Evolutionary conservation across 2,113 vertebrate species (phyloP), one percentile per base, ranked within the genome.

Genomic region (Acanthisitta chloris): DNA sequence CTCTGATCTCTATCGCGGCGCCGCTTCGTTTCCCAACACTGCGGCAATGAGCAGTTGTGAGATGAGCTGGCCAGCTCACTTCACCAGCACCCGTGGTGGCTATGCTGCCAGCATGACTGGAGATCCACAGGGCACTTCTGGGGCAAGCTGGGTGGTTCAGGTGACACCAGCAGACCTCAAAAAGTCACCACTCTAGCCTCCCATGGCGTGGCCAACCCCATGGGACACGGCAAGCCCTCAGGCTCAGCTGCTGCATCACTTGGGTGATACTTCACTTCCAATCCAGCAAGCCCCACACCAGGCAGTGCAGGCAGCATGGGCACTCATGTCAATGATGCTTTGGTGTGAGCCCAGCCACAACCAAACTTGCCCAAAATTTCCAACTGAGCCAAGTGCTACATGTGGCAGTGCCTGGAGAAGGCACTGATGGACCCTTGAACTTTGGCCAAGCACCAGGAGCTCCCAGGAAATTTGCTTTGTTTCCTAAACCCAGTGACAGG

Each of bases 21-120:
- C 20, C 0, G 17, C 62, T 51, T 57, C 4, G 0, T 34, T 83
- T 72, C 89, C 86, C 83, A 73, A 8, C 4, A 2, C n/a, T 19
- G 1, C 4, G 34, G 88, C 23, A 1, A 38, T 12, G 66, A 91
- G 76, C 55, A 88, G 86, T 91, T 89, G 14, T 51, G 93, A 96
- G 95, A 96, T 92, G 93, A 95, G 95, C 90, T 96, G 96, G 92
- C 86, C 20, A 0, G 3, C 5, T 73, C 81, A 23, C 34, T 86
- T 34, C 33, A 64, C 1, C 8, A 4, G 73, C 49, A 46, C 19
- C 42, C 1, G 2, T 8, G 6, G 84, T 8, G 4, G 13, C 38
- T 25, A 48, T 12, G 62, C 51, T 3, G 33, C 5, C 7, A 3
- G 40, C 70, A 46, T 0, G 5, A 57, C 69, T 87, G 11, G 20